phyloP scores from a whole-genome alignment of 2,888 invertebrate genomes.

The Papilio elwesi region DNA sequence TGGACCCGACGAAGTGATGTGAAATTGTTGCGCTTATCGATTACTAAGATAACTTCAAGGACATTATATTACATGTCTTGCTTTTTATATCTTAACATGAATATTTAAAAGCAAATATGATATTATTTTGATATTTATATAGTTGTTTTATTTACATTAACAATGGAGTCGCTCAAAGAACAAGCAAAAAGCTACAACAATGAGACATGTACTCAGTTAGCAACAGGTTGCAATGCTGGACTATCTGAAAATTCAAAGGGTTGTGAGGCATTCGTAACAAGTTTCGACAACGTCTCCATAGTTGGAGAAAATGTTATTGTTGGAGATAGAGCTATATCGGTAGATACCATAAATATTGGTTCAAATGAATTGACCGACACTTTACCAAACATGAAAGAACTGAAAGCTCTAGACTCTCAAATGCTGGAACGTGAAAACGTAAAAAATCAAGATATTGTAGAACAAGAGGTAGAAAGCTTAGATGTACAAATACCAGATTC shows the following conservation, averaged over 20 bases:
- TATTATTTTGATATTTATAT: conserved; percentile 34
- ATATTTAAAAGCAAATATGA: conserved; percentile 36
- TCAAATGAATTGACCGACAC: neutral
- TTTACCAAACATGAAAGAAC: neutral
- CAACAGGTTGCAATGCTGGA: conserved; percentile 66
- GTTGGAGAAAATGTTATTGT: conserved; percentile 78
- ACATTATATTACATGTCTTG: conserved; percentile 53
- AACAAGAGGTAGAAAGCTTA: neutral
- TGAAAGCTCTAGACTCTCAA: conserved; percentile 54
- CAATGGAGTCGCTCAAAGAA: conserved; percentile 44
- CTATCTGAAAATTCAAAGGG: conserved; percentile 68
- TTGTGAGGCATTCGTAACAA: conserved; percentile 74
- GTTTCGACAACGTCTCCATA: conserved; percentile 67
- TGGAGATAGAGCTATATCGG: conserved; percentile 58
- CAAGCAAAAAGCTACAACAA: conserved; percentile 54
- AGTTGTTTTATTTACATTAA: neutral
- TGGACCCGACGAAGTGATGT: conserved; percentile 68
- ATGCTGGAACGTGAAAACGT: conserved; percentile 41
- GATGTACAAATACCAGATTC: neutral
- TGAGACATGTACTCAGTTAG: conserved; percentile 50
- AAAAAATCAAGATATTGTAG: neutral
- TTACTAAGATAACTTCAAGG: conserved; percentile 79
- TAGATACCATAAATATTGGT: conserved; percentile 50
- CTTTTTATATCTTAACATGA: conserved; percentile 45
- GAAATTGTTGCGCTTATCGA: conserved; percentile 80